Evolutionary conservation across 2,888 invertebrate species (phyloP), one percentile per base, ranked within the genome.

Genomic region (Platycnemis pennipes): DNA sequence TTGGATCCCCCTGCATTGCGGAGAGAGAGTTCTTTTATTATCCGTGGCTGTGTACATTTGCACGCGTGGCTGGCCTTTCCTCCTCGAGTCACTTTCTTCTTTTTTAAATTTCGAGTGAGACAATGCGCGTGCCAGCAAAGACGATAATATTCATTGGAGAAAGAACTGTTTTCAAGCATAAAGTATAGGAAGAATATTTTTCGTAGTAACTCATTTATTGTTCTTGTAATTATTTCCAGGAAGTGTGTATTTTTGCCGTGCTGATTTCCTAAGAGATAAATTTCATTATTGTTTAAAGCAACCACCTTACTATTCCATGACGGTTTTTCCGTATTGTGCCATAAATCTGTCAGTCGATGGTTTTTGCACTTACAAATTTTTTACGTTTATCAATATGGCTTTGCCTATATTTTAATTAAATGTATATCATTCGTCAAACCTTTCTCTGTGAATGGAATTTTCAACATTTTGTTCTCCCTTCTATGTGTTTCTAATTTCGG

Each of bases 1-100:
- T 91, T 91, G 63, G 56, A n/a, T 44, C 42, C 5, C 91, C 56
- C 77, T 77, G 91, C 91, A 91, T 91, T 91, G 91, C 91, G 91
- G 91, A 26, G 44, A 22, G 42, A 63, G 16, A 44, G n/a, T 91
- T 91, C 44, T 77, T 77, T 37, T 37, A 69, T 91, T 37, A n/a
- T 46, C 69, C 44, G 22, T 2, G 26, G 63, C 31, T 26, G 63
- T n/a, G 44, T 87, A 8, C 63, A 26, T 91, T 69, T 37, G 42
- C 45, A 63, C 44, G 69, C 44, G 37, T 77, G 69, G 22, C 69
- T 69, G 19, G 69, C 69, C 63, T 37, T 77, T 2, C 13, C 37
- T 37, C 77, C 77, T 26, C 13, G 37, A 37, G 77, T 8, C 77
- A 16, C 13, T 77, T 4, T 77, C 77, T 37, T 13, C 63, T 3